Percentiles rank a stretch among this genome's conserved stretches.
Evolutionary conservation across 2,113 vertebrate species (phyloP).

Genomic region (Coptodon bakossiorum): DNA sequence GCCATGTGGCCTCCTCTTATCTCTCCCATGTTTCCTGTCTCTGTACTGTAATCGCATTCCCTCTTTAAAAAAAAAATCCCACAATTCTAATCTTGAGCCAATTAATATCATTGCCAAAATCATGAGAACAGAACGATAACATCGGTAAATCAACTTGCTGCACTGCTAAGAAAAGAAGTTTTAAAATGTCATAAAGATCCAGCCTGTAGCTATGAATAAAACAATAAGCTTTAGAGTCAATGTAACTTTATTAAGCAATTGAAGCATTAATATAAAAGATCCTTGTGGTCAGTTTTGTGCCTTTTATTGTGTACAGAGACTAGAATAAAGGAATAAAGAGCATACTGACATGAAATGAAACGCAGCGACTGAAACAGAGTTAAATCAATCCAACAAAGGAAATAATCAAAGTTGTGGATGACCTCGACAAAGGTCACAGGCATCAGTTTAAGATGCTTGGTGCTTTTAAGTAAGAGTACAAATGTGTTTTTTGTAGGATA

Average conservation of each 20-base stretch:
- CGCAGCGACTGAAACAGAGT: fast-evolving
- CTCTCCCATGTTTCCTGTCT: background rate
- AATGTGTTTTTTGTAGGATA: background rate
- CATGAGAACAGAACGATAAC: background rate
- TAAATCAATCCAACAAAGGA: background rate
- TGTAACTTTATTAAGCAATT: background rate
- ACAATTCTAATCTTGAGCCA: background rate
- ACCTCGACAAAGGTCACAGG: background rate
- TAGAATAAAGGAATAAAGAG: background rate
- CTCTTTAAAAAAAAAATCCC: background rate
- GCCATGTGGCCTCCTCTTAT: background rate
- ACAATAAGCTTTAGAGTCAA: background rate
- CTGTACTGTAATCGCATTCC: background rate
- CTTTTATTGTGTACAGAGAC: background rate
- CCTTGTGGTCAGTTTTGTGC: background rate
- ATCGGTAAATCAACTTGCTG: background rate
- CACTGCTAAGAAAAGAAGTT: background rate
- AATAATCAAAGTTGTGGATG: background rate
- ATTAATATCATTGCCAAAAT: background rate
- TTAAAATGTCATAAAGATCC: background rate
- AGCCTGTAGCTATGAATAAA: background rate
- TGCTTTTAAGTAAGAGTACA: background rate
- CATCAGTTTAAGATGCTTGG: background rate
- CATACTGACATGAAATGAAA: background rate
- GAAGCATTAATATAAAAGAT: background rate